phyloP scores from a whole-genome alignment of 2,888 invertebrate species.

The Leucania comma region DNA sequence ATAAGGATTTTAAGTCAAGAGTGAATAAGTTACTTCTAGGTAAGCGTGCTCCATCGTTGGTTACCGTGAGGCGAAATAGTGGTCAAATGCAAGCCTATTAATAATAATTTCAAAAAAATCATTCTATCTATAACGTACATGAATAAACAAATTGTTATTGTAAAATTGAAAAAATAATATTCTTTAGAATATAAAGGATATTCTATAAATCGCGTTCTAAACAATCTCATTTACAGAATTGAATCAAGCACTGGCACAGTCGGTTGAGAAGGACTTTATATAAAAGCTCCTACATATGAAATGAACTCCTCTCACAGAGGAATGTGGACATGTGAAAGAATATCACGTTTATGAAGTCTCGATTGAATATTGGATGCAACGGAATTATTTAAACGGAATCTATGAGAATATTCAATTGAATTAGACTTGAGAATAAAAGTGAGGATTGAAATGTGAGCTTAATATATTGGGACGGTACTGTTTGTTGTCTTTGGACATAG shows the following conservation, averaged over 20 bases:
- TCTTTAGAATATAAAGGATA: no score
- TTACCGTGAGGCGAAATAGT: no score
- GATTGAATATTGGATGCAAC: constrained; percentile 53
- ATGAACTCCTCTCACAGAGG: constrained; percentile 45
- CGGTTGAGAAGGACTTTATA: constrained; percentile 46
- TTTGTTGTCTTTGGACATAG: constrained; percentile 1
- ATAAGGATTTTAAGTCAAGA: no score
- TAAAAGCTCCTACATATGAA: constrained; percentile 46
- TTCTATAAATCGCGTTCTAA: not conserved
- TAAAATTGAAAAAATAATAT: no score
- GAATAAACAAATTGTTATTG: no score
- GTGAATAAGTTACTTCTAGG: no score
- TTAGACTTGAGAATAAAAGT: constrained; percentile 19
- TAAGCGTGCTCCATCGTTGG: no score
- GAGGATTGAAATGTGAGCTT: not conserved
- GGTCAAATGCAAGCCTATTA: no score
- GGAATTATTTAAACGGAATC: constrained; percentile 43
- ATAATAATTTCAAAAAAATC: no score
- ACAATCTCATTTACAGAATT: constrained; percentile 35
- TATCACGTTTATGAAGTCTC: constrained; percentile 50
- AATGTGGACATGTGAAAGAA: constrained; percentile 48
- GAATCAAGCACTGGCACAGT: constrained; percentile 44
- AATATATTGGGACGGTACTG: not conserved
- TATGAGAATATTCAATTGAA: constrained; percentile 32
- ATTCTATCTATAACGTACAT: no score